These are phyloP conservation scores for Talpa occidentalis DNA, from an alignment of 2,113 vertebrate species.

Conservation along the genomic window DNA sequence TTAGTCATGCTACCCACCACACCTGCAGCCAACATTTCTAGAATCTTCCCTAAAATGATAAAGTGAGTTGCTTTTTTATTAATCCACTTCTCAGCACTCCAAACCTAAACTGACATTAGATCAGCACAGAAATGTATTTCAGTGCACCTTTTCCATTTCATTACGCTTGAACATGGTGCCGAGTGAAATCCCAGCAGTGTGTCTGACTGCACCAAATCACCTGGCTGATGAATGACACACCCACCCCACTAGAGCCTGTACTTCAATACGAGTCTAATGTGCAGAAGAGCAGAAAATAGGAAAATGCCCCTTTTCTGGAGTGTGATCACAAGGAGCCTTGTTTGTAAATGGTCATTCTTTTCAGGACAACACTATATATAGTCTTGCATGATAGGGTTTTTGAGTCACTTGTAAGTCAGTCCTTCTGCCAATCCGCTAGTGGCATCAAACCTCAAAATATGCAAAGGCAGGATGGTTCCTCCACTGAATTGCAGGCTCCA, in stretches of 20 bases:
- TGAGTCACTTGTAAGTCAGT: not conserved
- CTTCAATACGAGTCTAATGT: not conserved
- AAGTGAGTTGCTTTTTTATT: not conserved
- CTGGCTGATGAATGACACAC: no score
- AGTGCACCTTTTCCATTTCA: not conserved
- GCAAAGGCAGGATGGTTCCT: no score
- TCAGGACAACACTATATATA: not conserved
- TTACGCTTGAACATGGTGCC: not conserved
- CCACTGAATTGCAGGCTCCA: no score
- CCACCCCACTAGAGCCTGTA: not conserved
- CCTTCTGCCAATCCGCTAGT: not conserved
- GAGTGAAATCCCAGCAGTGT: not conserved
- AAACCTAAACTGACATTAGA: not conserved
- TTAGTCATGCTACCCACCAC: conserved; percentile 85
- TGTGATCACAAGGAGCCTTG: not conserved
- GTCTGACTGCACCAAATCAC: not conserved
- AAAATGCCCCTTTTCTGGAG: not conserved
- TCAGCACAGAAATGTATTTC: not conserved
- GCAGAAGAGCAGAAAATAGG: not conserved
- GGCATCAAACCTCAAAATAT: no score
- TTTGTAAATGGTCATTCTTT: not conserved
- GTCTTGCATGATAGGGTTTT: not conserved
- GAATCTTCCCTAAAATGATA: conserved; percentile 91
- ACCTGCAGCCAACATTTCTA: conserved; percentile 88
- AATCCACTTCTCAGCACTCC: not conserved